phyloP scores from a whole-genome alignment of 1,140 invertebrate genomes.

The Aphis gossypii region DNA sequence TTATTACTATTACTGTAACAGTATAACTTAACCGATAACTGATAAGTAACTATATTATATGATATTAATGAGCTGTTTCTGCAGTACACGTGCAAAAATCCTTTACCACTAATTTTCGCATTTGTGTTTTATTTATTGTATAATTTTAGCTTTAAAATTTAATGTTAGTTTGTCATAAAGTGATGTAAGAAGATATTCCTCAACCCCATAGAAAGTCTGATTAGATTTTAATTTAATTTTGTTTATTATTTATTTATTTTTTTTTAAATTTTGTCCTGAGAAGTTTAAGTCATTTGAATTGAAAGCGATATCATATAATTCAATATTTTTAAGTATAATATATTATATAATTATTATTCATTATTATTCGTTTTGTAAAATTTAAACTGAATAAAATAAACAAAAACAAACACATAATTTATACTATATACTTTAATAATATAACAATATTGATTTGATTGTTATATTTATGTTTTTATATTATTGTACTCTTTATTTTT shows the following conservation, averaged over 20 bases:
- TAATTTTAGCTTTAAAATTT: slow-evolving; percentile 24
- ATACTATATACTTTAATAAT: neutral
- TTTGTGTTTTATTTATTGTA: slow-evolving; percentile 39
- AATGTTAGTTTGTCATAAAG: slow-evolving; percentile 15
- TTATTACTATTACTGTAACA: neutral
- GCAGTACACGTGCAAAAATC: slow-evolving; percentile 31
- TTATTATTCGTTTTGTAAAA: slow-evolving; percentile 30
- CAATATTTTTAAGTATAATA: slow-evolving; percentile 43
- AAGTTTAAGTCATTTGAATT: slow-evolving; percentile 25
- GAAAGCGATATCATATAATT: slow-evolving; percentile 17
- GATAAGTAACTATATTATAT: slow-evolving; percentile 19
- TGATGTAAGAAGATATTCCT: slow-evolving; percentile 32
- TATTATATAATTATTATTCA: neutral
- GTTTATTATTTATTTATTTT: slow-evolving; percentile 58
- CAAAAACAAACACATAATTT: neutral
- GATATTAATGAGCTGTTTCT: slow-evolving; percentile 7
- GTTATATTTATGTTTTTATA: neutral
- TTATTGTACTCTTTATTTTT: neutral
- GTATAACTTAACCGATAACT: neutral
- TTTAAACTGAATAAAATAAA: slow-evolving; percentile 34
- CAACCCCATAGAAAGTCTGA: slow-evolving; percentile 56
- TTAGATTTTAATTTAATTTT: slow-evolving; percentile 58
- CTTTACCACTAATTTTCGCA: slow-evolving; percentile 19
- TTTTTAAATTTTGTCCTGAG: neutral
- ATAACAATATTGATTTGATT: neutral